Evolutionary conservation across 2,888 invertebrate genomes (phyloP).

Genomic region (Acleris literana): DNA sequence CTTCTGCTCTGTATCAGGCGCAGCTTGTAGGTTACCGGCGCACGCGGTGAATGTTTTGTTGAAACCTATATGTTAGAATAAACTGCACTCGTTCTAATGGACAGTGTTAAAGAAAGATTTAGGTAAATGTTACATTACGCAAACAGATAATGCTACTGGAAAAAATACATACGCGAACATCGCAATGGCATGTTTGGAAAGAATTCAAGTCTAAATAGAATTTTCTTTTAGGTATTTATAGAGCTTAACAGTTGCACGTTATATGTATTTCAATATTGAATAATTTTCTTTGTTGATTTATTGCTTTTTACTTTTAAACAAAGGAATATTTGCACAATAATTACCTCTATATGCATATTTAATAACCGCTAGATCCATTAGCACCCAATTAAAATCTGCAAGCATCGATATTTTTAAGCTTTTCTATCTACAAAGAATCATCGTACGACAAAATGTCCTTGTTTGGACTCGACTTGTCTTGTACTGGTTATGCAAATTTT

Average conservation of each 20-base stretch:
- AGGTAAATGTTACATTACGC: conserved; percentile 12
- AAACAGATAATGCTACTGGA: conserved; percentile 28
- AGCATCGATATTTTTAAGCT: conserved; percentile 30
- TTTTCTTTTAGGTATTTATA: too few relatives aligned
- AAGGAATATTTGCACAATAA: background rate
- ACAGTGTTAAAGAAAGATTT: conserved; percentile 44
- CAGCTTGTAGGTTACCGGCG: conserved; percentile 45
- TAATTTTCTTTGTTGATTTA: too few relatives aligned
- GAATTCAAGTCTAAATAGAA: too few relatives aligned
- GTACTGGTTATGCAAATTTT: conserved; percentile 34
- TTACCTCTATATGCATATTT: conserved; percentile 4
- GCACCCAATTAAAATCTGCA: conserved; percentile 20
- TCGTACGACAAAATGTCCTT: conserved; percentile 21
- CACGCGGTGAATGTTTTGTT: conserved; percentile 51
- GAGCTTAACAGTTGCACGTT: too few relatives aligned
- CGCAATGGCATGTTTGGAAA: too few relatives aligned
- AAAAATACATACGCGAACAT: conserved; percentile 18
- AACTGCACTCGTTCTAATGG: conserved; percentile 47
- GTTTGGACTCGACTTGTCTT: conserved; percentile 20
- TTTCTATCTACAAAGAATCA: conserved; percentile 23
- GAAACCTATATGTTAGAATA: conserved; percentile 57
- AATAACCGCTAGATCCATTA: conserved; percentile 15
- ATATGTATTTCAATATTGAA: too few relatives aligned
- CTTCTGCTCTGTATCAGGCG: conserved; percentile 43
- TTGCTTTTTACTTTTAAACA: too few relatives aligned